These are phyloP conservation scores for Diploptera punctata DNA, from an alignment of 2,888 invertebrate genomes.

Conservation along the genomic window DNA sequence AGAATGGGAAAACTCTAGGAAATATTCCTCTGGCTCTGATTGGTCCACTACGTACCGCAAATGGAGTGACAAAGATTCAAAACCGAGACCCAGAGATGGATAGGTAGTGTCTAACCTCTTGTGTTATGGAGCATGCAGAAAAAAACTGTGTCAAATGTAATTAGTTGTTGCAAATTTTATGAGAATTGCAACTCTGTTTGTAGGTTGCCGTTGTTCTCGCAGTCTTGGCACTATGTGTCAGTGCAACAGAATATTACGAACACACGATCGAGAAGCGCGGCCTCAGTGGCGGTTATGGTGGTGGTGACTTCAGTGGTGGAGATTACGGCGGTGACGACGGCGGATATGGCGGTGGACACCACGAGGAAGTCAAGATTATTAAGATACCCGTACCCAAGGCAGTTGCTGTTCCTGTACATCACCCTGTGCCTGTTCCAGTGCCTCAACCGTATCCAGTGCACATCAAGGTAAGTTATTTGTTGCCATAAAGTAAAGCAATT, in stretches of 20 bases:
- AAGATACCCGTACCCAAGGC: conserved; percentile 70
- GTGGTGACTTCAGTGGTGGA: conserved; percentile 49
- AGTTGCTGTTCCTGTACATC: conserved; percentile 64
- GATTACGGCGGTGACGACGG: conserved; percentile 52
- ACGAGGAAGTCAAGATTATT: conserved; percentile 68
- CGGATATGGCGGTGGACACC: conserved; percentile 49
- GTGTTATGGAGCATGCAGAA: no score
- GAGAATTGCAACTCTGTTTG: not conserved
- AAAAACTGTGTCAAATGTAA: no score
- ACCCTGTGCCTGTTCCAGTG: conserved; percentile 64
- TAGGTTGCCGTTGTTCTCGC: conserved; percentile 6
- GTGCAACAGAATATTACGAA: not conserved
- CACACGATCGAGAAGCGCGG: conserved; percentile 6
- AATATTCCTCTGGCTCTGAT: no score
- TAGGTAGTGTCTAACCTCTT: no score
- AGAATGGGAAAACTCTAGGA: no score
- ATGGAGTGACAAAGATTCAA: no score
- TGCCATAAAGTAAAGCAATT: no score
- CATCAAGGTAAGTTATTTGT: conserved; percentile 66
- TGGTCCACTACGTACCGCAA: no score
- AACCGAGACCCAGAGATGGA: no score
- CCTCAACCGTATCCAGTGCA: conserved; percentile 73
- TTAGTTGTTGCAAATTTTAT: no score
- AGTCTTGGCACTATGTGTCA: not conserved
- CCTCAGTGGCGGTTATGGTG: conserved; percentile 23